A percentile compares a stretch with the other conserved stretches of the same genome.
Evolutionary conservation across 2,888 invertebrate genomes (phyloP).

Genomic region (Arrhopalites spinosus): DNA sequence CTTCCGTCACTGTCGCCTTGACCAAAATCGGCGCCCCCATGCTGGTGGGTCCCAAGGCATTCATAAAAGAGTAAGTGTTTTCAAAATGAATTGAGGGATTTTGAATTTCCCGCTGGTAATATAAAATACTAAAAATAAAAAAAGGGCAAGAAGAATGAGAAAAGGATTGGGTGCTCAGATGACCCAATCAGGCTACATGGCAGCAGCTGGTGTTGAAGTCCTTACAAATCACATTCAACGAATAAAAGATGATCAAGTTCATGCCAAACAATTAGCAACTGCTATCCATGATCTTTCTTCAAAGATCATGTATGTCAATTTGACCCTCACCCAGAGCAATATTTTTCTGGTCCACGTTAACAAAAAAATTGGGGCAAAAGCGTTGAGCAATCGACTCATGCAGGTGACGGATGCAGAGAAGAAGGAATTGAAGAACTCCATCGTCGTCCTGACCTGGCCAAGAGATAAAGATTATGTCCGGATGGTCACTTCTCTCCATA

Average conservation of each 20-base stretch:
- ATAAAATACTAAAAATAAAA: conserved; percentile 25
- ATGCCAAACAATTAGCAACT: conserved; percentile 70
- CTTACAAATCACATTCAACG: conserved; percentile 73
- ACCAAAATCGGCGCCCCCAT: conserved; percentile 91
- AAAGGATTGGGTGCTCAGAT: conserved; percentile 93
- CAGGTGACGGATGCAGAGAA: conserved; percentile 61
- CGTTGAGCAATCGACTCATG: conserved; percentile 65
- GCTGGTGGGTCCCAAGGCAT: conserved; percentile 74
- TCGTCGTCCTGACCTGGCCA: conserved; percentile 59
- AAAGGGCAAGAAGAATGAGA: conserved; percentile 76
- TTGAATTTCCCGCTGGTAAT: too few relatives aligned
- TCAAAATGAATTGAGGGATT: not conserved
- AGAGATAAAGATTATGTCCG: conserved; percentile 68
- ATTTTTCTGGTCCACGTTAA: conserved; percentile 72
- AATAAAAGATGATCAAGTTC: conserved; percentile 75
- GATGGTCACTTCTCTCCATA: conserved; percentile 73
- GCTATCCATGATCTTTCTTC: conserved; percentile 66
- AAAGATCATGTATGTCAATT: conserved; percentile 68
- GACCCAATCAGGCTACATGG: conserved; percentile 89
- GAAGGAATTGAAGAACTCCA: conserved; percentile 28
- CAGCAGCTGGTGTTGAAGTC: conserved; percentile 85
- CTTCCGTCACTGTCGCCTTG: conserved; percentile 84
- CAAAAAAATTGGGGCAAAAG: conserved; percentile 62
- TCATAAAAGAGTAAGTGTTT: conserved; percentile 71
- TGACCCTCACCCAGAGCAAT: conserved; percentile 71